These are phyloP conservation scores for Ictalurus punctatus DNA, from an alignment of 2,113 vertebrate genomes.

Conservation along the genomic window DNA sequence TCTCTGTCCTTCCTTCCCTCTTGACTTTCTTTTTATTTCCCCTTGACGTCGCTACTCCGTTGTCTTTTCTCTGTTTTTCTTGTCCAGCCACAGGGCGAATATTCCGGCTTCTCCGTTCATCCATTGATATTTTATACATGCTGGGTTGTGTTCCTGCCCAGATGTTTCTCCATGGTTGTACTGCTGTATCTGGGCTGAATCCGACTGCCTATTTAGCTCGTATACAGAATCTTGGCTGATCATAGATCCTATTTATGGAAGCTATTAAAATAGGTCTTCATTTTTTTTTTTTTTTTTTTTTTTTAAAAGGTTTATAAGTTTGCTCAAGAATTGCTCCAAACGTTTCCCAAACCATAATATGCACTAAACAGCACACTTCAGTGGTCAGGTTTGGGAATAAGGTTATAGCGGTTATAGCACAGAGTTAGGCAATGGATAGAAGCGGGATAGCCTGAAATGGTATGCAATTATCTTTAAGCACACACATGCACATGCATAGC, in stretches of 20 bases:
- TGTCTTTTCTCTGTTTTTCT: slow-evolving; percentile 48
- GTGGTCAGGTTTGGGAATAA: background rate
- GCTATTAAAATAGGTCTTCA: slow-evolving; percentile 18
- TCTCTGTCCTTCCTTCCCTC: slow-evolving; percentile 53
- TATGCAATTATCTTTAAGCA: slow-evolving; percentile 12
- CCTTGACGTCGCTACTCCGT: slow-evolving; percentile 54
- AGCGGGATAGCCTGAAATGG: background rate
- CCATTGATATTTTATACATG: slow-evolving; percentile 58
- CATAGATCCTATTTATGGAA: slow-evolving; percentile 31
- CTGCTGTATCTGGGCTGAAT: slow-evolving; percentile 17
- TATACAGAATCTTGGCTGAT: background rate
- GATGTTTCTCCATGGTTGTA: slow-evolving; percentile 39
- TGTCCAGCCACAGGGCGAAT: slow-evolving; percentile 66
- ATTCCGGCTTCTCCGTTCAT: slow-evolving; percentile 47
- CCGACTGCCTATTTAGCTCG: slow-evolving; percentile 28
- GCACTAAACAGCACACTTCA: background rate
- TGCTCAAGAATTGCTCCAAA: background rate
- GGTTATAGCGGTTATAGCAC: background rate
- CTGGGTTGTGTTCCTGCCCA: slow-evolving; percentile 51
- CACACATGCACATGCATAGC: background rate
- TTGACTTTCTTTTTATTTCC: slow-evolving; percentile 48
- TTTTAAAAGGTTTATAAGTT: slow-evolving; percentile 1
- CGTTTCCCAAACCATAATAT: background rate
- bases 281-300: no score
- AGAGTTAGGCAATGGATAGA: slow-evolving; percentile 22